phyloP scores from a whole-genome alignment of 2,888 invertebrate species.

The Priocnemis perturbator region DNA sequence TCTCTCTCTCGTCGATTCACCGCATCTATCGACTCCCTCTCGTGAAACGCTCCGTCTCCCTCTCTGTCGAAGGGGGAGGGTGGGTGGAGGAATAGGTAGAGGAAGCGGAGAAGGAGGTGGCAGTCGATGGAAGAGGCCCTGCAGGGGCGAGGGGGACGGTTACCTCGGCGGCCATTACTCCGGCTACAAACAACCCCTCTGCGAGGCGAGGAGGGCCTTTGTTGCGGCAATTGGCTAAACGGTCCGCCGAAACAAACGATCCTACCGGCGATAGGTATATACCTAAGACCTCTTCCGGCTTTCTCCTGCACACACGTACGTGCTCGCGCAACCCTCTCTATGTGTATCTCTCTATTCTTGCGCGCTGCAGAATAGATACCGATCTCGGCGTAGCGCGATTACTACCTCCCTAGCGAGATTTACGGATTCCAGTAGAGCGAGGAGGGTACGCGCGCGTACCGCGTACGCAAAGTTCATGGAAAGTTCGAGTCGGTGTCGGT shows the following conservation, averaged over 20 bases:
- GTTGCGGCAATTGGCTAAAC: conserved; percentile 72
- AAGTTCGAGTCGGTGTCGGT: neutral
- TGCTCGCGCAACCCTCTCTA: neutral
- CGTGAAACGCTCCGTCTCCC: conserved; percentile 11
- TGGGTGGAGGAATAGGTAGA: conserved; percentile 21
- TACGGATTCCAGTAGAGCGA: conserved; percentile 10
- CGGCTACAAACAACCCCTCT: conserved; percentile 71
- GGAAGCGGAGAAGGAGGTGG: conserved; percentile 25
- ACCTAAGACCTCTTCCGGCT: conserved; percentile 42
- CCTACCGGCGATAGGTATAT: conserved; percentile 61
- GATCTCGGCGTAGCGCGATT: conserved; percentile 21
- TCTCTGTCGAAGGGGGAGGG: conserved; percentile 11
- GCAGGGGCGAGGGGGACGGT: conserved; percentile 43
- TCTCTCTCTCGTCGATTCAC: conserved; percentile 13
- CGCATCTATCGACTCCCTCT: too few relatives aligned
- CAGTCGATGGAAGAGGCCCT: conserved; percentile 45
- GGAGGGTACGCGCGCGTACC: conserved; percentile 20
- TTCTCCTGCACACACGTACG: conserved; percentile 12
- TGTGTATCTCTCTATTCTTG: neutral
- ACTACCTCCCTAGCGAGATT: conserved; percentile 19
- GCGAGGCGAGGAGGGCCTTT: conserved; percentile 66
- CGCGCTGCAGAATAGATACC: conserved; percentile 16
- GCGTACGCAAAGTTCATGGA: conserved; percentile 1
- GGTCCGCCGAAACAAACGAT: conserved; percentile 70
- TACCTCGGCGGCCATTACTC: conserved; percentile 69